These are phyloP conservation scores for Tridacna gigas DNA, from an alignment of 2,888 invertebrate species.

Conservation along the genomic window DNA sequence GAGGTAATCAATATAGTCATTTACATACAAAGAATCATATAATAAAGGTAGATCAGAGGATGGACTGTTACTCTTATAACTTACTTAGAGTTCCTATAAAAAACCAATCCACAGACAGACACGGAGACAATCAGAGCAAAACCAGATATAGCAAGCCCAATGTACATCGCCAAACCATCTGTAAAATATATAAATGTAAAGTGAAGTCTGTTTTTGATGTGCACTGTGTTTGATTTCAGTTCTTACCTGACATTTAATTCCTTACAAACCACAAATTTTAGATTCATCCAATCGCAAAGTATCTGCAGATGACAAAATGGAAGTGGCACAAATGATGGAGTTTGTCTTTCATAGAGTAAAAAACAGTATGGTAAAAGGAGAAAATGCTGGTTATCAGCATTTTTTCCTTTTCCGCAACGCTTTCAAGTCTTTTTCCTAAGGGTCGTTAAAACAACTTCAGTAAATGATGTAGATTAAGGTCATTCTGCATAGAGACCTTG, in stretches of 20 bases:
- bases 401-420: too few relatives aligned
- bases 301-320: background rate
- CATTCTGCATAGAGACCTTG: background rate
- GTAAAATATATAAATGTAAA: background rate
- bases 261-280: too few relatives aligned
- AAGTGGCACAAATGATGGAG: too few relatives aligned
- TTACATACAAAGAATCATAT: too few relatives aligned
- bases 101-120: background rate
- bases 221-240: background rate
- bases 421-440: background rate
- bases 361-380: too few relatives aligned
- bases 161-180: background rate
- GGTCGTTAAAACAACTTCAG: background rate
- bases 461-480: background rate
- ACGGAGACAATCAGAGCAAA: background rate
- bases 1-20: too few relatives aligned
- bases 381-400: too few relatives aligned
- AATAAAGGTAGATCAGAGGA: too few relatives aligned
- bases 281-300: too few relatives aligned
- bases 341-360: too few relatives aligned
- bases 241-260: too few relatives aligned
- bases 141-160: background rate
- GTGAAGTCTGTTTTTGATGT: background rate
- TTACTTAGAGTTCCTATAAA: background rate
- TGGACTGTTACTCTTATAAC: background rate